Percentiles rank a stretch among this genome's conserved stretches.
phyloP scores from a whole-genome alignment of 2,113 vertebrate genomes.

The Anguilla japonica region DNA sequence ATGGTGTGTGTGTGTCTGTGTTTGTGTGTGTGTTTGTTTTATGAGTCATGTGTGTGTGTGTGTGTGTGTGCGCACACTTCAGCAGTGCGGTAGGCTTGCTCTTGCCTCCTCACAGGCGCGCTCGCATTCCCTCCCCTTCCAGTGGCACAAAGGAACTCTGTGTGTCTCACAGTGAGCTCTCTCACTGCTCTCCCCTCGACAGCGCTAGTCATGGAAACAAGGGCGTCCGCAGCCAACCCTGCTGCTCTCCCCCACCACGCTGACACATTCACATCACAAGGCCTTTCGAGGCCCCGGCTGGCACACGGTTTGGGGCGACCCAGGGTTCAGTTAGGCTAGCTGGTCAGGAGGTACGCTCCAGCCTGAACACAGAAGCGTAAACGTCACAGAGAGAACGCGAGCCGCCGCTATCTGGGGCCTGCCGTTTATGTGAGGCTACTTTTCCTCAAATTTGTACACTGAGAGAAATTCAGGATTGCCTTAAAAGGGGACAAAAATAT shows the following conservation, averaged over 20 bases:
- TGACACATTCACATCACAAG: neutral
- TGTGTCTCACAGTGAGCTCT: conserved; percentile 58
- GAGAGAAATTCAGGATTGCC: neutral
- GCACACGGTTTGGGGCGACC: neutral
- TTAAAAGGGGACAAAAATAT: neutral
- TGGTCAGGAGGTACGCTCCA: neutral
- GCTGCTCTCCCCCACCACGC: neutral
- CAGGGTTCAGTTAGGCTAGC: neutral
- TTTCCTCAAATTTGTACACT: neutral
- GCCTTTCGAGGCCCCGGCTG: neutral
- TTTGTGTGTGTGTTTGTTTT: neutral
- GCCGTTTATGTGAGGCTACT: neutral
- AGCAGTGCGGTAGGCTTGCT: neutral
- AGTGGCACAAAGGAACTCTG: conserved; percentile 50
- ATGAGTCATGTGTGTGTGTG: neutral
- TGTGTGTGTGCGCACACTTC: neutral
- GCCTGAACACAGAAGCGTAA: neutral
- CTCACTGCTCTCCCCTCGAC: conserved; percentile 44
- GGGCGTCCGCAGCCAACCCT: neutral
- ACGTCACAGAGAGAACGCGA: neutral
- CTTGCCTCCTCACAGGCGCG: neutral
- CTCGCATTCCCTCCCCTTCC: neutral
- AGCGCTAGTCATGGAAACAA: conserved; percentile 14
- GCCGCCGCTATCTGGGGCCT: neutral
- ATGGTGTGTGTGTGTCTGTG: neutral